Conservation (phyloP, 2,888 invertebrate genomes). For the Scaptomyza cyrtandrae region DNA sequence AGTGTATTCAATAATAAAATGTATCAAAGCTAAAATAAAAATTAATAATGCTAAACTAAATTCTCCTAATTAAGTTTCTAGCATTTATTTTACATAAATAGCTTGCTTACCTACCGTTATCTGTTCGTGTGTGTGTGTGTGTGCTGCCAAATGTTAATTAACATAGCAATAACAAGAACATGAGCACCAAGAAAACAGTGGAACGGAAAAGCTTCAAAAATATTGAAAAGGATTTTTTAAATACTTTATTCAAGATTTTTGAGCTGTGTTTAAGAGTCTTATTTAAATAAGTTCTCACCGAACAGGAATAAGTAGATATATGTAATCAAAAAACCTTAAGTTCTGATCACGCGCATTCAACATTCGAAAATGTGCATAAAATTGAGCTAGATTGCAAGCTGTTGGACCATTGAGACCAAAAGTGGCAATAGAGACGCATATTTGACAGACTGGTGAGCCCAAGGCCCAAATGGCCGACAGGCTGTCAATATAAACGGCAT, state of each 20-base stretch:
- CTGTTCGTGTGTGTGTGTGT: constrained; percentile 1
- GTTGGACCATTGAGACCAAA: constrained; percentile 7
- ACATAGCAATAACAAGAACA: constrained; percentile 35
- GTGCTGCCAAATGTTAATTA: constrained; percentile 40
- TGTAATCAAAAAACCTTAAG: not conserved
- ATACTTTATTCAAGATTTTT: too few relatives aligned
- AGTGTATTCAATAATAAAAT: not conserved
- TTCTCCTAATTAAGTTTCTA: too few relatives aligned
- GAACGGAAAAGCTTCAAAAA: not conserved
- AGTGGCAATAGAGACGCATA: constrained; percentile 12
- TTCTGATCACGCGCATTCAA: not conserved
- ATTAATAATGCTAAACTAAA: too few relatives aligned
- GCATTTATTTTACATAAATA: too few relatives aligned
- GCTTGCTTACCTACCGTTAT: constrained; percentile 41
- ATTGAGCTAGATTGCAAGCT: not conserved
- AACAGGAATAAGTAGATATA: too few relatives aligned
- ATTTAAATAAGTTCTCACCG: too few relatives aligned
- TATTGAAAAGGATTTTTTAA: too few relatives aligned
- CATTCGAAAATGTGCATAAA: not conserved
- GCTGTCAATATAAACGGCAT: constrained; percentile 66
- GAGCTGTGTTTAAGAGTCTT: too few relatives aligned
- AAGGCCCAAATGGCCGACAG: constrained; percentile 47
- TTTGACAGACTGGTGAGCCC: not conserved
- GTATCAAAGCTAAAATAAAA: too few relatives aligned
- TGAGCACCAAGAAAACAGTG: constrained; percentile 4